Conservation (phyloP, 2,888 invertebrate species). For the Cyclophora punctaria region DNA sequence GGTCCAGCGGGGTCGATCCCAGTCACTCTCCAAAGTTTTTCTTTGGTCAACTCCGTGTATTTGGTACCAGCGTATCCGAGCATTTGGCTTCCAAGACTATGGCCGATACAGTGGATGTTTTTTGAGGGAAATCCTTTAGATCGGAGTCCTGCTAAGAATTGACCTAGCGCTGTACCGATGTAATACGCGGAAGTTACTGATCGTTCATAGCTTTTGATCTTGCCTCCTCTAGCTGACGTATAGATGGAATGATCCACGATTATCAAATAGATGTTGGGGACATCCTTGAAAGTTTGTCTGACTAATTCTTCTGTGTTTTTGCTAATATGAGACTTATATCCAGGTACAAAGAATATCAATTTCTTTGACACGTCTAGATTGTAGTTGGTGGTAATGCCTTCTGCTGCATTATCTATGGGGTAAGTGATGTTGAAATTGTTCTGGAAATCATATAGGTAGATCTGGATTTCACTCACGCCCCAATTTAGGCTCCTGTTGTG, state of each 20-base stretch:
- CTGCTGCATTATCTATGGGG: conserved; percentile 41
- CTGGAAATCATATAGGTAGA: conserved; percentile 62
- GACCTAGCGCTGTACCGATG: conserved; percentile 48
- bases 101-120: conserved; percentile 57
- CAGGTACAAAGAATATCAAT: conserved; percentile 61
- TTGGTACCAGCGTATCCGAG: conserved; percentile 43
- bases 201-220: conserved; percentile 53
- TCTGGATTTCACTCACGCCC: conserved; percentile 44
- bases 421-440: conserved; percentile 51
- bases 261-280: conserved; percentile 51
- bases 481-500: conserved; percentile 45
- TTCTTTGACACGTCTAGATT: conserved; percentile 49
- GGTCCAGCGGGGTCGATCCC: conserved; percentile 66
- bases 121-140: conserved; percentile 44
- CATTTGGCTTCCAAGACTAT: conserved; percentile 62
- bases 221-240: conserved; percentile 47
- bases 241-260: conserved; percentile 61
- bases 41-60: conserved; percentile 43
- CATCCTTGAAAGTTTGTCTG: conserved; percentile 47
- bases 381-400: conserved; percentile 40
- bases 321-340: conserved; percentile 59
- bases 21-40: conserved; percentile 53
- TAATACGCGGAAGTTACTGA: conserved; percentile 50
- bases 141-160: conserved; percentile 42
- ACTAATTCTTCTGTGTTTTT: conserved; percentile 52